These are phyloP conservation scores for Telmatherina bonti DNA, from an alignment of 2,797 vertebrate genomes.

Conservation along the genomic window DNA sequence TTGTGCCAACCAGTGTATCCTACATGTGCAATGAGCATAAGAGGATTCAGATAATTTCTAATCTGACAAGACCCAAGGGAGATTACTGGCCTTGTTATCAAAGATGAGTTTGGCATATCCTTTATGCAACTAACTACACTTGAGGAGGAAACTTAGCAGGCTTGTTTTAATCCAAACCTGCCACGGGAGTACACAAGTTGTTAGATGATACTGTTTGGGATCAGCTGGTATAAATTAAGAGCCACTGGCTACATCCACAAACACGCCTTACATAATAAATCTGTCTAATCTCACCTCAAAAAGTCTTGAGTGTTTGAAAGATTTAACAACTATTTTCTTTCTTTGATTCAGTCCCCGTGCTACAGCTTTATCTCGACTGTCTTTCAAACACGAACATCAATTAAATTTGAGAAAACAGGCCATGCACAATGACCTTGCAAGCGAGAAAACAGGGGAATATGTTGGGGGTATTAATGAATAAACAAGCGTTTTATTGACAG, in stretches of 20 bases:
- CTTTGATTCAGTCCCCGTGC: constrained; percentile 4
- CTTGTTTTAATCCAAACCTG: constrained; percentile 43
- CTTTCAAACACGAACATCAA: constrained; percentile 22
- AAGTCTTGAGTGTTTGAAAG: background rate
- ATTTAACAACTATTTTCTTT: constrained; percentile 4
- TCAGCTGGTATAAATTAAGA: constrained; percentile 35
- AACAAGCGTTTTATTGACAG: background rate
- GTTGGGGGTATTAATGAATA: background rate
- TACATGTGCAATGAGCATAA: constrained; percentile 53
- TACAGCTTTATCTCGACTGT: constrained; percentile 33
- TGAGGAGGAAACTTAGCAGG: constrained; percentile 54
- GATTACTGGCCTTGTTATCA: constrained; percentile 58
- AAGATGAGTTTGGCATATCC: constrained; percentile 48
- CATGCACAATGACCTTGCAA: constrained; percentile 68
- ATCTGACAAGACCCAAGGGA: constrained; percentile 55
- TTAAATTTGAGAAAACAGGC: constrained; percentile 38
- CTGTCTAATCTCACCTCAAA: background rate
- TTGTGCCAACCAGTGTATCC: constrained; percentile 22
- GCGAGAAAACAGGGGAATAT: constrained; percentile 2
- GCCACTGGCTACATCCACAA: constrained; percentile 5
- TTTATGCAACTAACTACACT: constrained; percentile 39
- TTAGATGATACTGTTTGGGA: constrained; percentile 42
- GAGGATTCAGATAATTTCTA: constrained; percentile 67
- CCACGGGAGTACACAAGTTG: constrained; percentile 38
- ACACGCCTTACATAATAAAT: constrained; percentile 5